Percentiles rank a stretch among this genome's conserved stretches.
These are phyloP conservation scores for Oedothorax gibbosus DNA, from an alignment of 1,140 invertebrate genomes.

Conservation along the genomic window DNA sequence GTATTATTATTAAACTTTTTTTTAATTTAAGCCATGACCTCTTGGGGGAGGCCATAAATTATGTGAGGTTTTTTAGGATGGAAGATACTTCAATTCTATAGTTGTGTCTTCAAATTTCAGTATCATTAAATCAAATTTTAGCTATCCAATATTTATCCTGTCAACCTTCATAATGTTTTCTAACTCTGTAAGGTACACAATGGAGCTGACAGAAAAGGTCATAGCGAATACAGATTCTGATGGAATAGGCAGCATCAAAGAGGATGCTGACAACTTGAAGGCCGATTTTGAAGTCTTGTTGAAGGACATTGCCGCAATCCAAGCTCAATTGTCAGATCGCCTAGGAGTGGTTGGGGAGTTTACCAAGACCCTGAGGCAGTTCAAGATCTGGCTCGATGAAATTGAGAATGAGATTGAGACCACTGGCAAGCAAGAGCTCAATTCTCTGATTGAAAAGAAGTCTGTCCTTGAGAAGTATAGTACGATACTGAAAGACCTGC, in stretches of 20 bases:
- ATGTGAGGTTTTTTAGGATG: no score
- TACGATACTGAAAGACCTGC: slow-evolving; percentile 64
- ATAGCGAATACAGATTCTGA: slow-evolving; percentile 90
- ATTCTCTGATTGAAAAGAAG: slow-evolving; percentile 62
- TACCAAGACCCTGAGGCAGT: slow-evolving; percentile 73
- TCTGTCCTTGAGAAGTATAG: slow-evolving; percentile 59
- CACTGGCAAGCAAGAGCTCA: slow-evolving; percentile 57
- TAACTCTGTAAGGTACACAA: slow-evolving; percentile 73
- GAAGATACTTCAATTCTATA: no score
- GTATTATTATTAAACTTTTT: no score
- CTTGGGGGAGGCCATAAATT: no score
- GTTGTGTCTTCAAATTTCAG: no score
- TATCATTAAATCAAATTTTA: no score
- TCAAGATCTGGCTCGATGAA: slow-evolving; percentile 80
- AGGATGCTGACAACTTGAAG: slow-evolving; percentile 88
- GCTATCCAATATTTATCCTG: no score
- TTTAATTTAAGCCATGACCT: no score
- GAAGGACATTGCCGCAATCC: slow-evolving; percentile 81
- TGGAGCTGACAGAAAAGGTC: slow-evolving; percentile 92
- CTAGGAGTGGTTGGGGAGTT: slow-evolving; percentile 85
- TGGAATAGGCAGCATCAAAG: slow-evolving; percentile 87
- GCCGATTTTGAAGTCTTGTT: slow-evolving; percentile 88
- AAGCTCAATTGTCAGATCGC: slow-evolving; percentile 78
- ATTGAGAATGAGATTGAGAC: slow-evolving; percentile 84
- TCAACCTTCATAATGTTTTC: no score